Conservation (phyloP, 1,140 invertebrate genomes). For the Bombus difficillimus region DNA sequence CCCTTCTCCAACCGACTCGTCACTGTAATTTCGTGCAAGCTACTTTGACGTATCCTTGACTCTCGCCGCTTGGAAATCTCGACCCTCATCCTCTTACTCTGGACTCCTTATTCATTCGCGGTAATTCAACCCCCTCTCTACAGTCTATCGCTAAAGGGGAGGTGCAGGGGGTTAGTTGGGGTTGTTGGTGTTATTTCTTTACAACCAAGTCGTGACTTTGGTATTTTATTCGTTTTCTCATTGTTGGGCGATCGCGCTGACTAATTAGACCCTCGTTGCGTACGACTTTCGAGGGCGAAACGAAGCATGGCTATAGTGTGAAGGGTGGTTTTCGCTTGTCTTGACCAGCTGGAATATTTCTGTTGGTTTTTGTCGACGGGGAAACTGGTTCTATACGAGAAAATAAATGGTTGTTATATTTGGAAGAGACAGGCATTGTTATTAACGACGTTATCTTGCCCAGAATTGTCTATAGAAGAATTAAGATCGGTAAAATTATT, state of each 20-base stretch:
- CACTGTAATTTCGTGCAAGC: conserved; percentile 38
- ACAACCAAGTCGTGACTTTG: background rate
- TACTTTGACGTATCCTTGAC: conserved; percentile 55
- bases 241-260: conserved; percentile 19
- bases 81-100: background rate
- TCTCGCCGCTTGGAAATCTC: conserved; percentile 42
- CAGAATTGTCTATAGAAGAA: too few relatives aligned
- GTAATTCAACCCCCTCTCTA: conserved; percentile 11
- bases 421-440: background rate
- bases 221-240: conserved; percentile 32
- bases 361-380: background rate
- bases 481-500: too few relatives aligned
- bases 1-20: conserved; percentile 12
- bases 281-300: background rate
- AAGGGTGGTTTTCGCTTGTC: background rate
- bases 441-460: too few relatives aligned
- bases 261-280: conserved; percentile 41
- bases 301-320: background rate
- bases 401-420: background rate
- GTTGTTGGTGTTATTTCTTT: conserved; percentile 12
- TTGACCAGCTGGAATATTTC: background rate
- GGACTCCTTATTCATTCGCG: conserved; percentile 16
- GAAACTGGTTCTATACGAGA: background rate
- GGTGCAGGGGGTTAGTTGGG: background rate
- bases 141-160: conserved; percentile 6